Evolutionary conservation across 2,888 invertebrate species (phyloP), one percentile per base, ranked within the genome.

Genomic region (Dyspetes luteomarginatus): DNA sequence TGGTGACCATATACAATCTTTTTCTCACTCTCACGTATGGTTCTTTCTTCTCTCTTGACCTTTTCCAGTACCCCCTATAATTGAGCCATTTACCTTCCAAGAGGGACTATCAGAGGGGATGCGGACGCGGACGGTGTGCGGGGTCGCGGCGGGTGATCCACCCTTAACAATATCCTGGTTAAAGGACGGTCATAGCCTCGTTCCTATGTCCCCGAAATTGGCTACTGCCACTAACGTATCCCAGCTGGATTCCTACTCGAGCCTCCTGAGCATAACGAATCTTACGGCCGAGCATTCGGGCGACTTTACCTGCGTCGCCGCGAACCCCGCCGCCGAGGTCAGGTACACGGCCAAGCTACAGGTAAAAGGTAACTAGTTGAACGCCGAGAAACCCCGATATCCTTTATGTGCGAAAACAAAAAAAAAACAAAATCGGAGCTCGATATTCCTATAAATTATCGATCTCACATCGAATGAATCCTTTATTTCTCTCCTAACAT

Each of bases 31-130:
- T 93, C 93, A 93, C 93, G 93, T 93, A 93, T 93, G 93, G 93
- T 93, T 94, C 93, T 92, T 91, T 92, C 92, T 91, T 91, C 91
- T 92, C 91, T 92, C 91, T 92, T 91, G 90, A 91, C 91, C 91
- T 91, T 91, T 93, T 94, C 92, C 95, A 96, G 96, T 96, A 94
- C 96, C 96, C 93, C 96, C 96, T 93, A 95, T 95, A 94, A 96
- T 96, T 94, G 96, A 96, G 94, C 95, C 96, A 93, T 96, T 96
- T 95, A 94, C 94, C 94, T 96, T 96, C 94, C 95, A 96, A 95
- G 96, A 96, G 93, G 95, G 95, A 92, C 94, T 96, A 92, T 95
- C 95, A 92, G 96, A 96, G 93, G 96, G 96, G 93, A 95, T 95
- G 95, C 94, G 96, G 92, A 96, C 96, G 87, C 95, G 96, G 92